These are phyloP conservation scores for Drosophila mulleri DNA, from an alignment of 2,888 invertebrate genomes.

Conservation along the genomic window DNA sequence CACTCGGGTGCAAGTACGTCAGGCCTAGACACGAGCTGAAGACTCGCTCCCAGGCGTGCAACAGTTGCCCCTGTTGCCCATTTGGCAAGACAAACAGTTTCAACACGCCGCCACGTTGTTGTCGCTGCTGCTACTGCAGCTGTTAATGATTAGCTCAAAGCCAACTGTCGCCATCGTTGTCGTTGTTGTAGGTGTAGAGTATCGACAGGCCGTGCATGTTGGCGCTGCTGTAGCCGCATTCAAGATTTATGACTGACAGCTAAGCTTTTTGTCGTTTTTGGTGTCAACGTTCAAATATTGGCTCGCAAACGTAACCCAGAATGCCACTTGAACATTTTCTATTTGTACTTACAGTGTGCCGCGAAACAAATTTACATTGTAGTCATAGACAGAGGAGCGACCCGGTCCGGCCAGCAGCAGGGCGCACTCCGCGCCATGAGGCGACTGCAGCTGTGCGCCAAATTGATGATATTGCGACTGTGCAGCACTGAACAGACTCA, in stretches of 20 bases:
- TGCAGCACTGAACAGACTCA: slow-evolving; percentile 48
- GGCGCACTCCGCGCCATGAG: slow-evolving; percentile 89
- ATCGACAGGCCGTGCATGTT: slow-evolving; percentile 49
- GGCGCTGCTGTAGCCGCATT: slow-evolving; percentile 18
- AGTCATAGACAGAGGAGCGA: slow-evolving; percentile 92
- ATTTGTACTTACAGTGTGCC: slow-evolving; percentile 90
- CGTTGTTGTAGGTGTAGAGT: slow-evolving; percentile 54
- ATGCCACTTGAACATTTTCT: slow-evolving; percentile 46
- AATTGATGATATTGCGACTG: slow-evolving; percentile 82
- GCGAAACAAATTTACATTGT: slow-evolving; percentile 92
- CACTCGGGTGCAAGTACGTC: slow-evolving; percentile 19
- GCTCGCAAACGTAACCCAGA: slow-evolving; percentile 53
- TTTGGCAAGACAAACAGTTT: slow-evolving; percentile 53
- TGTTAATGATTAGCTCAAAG: slow-evolving; percentile 62
- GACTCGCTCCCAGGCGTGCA: slow-evolving; percentile 57
- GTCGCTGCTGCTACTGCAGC: slow-evolving; percentile 41
- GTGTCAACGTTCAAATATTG: slow-evolving; percentile 62
- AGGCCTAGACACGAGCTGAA: slow-evolving; percentile 27
- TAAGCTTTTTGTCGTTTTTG: slow-evolving; percentile 36
- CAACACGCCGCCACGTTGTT: slow-evolving; percentile 38
- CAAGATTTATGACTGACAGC: slow-evolving; percentile 68
- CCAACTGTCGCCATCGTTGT: slow-evolving; percentile 16
- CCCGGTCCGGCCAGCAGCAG: slow-evolving; percentile 91
- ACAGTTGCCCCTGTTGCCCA: slow-evolving; percentile 55
- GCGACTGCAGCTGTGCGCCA: slow-evolving; percentile 79